Evolutionary conservation across 2,888 invertebrate genomes (phyloP).

Genomic region (Pachydiplax longipennis): DNA sequence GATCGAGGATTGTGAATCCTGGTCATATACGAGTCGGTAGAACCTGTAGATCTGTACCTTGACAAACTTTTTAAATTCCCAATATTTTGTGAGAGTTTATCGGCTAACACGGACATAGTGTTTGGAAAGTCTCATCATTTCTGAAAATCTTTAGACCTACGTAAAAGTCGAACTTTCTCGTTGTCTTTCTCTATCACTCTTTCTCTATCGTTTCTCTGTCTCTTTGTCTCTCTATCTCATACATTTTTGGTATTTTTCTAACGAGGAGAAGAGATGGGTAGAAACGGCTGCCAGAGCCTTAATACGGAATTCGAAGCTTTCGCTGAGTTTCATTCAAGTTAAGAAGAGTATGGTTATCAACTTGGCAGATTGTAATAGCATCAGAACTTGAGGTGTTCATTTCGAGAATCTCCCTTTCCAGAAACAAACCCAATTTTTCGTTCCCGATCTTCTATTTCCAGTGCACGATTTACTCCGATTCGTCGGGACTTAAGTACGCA

Average conservation of each 20-base stretch:
- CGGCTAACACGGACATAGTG: slow-evolving; percentile 7
- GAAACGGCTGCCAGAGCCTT: not conserved
- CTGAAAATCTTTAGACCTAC: not conserved
- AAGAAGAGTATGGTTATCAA: not conserved
- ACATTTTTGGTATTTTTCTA: slow-evolving; percentile 18
- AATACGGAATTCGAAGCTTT: slow-evolving; percentile 17
- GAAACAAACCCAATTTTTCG: not conserved
- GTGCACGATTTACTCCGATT: not conserved
- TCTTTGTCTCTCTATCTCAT: not conserved
- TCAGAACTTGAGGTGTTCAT: not conserved
- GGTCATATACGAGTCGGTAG: slow-evolving; percentile 5
- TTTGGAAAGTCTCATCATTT: not conserved
- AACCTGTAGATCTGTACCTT: slow-evolving; percentile 9
- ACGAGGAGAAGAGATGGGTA: slow-evolving; percentile 3
- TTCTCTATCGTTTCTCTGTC: not conserved
- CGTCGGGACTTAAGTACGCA: not conserved
- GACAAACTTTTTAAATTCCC: not conserved
- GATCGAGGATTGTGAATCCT: slow-evolving; percentile 13
- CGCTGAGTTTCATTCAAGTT: not conserved
- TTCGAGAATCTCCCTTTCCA: not conserved
- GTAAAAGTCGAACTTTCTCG: not conserved
- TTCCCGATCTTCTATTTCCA: not conserved
- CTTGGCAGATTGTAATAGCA: not conserved
- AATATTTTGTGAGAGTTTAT: slow-evolving; percentile 20
- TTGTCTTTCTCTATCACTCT: not conserved